Evolutionary conservation across 2,113 vertebrate genomes (phyloP).

Genomic region (Halcyon malimbica): DNA sequence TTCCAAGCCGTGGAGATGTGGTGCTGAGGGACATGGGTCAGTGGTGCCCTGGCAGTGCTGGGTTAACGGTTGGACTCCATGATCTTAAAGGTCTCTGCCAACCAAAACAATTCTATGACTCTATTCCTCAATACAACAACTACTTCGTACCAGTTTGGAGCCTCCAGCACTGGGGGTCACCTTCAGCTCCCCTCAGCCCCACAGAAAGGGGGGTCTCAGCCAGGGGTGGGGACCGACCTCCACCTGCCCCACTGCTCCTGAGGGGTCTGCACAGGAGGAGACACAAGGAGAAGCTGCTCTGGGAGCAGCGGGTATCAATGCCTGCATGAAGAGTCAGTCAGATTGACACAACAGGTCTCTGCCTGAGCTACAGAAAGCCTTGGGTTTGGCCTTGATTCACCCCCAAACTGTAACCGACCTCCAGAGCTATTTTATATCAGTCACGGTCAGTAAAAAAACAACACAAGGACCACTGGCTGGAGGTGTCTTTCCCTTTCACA

Average conservation of each 20-base stretch:
- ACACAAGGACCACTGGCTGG: not conserved
- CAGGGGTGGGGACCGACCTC: not conserved
- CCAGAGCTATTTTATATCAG: not conserved
- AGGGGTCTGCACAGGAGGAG: not conserved
- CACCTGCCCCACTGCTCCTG: not conserved
- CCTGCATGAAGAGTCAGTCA: not conserved
- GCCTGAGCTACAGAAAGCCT: not conserved
- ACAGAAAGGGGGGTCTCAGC: no score
- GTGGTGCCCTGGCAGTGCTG: no score
- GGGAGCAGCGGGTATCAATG: not conserved
- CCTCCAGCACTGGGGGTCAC: no score
- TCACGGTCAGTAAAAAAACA: not conserved
- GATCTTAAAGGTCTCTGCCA: no score
- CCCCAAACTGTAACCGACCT: not conserved
- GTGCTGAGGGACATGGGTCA: no score
- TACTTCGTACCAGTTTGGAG: no score
- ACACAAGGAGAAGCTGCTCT: not conserved
- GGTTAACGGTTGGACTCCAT: no score
- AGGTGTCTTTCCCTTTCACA: not conserved
- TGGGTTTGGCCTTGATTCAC: not conserved
- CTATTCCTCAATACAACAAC: no score
- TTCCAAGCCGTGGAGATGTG: no score
- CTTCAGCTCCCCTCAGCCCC: no score
- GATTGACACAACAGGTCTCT: accelerated
- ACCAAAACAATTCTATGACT: no score